phyloP scores from a whole-genome alignment of 1,140 invertebrate species.

The Zophobas atratus region DNA sequence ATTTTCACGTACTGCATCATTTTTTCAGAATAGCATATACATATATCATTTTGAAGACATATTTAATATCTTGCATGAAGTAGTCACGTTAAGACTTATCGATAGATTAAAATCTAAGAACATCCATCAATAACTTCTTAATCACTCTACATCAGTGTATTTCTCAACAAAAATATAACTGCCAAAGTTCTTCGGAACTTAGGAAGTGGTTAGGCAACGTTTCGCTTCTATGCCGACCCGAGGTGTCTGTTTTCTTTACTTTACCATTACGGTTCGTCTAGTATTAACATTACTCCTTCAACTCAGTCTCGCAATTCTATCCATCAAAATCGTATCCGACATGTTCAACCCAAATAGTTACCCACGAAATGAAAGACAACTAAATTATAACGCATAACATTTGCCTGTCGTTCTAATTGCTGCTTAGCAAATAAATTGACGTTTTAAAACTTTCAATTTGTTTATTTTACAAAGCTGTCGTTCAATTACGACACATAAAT shows the following conservation, averaged over 20 bases:
- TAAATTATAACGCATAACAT: conserved; percentile 22
- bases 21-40: too few species aligned
- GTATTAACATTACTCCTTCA: conserved; percentile 20
- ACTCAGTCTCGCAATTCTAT: conserved; percentile 13
- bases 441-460: conserved; percentile 1
- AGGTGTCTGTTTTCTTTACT: conserved; percentile 28
- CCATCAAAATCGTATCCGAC: conserved; percentile 12
- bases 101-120: too few species aligned
- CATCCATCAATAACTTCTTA: too few species aligned
- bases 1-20: too few species aligned
- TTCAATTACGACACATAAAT: neutral
- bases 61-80: too few species aligned
- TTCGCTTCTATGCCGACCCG: conserved; percentile 3
- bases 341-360: conserved; percentile 4
- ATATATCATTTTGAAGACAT: too few species aligned
- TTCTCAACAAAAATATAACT: too few species aligned
- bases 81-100: too few species aligned
- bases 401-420: conserved; percentile 5
- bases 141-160: too few species aligned
- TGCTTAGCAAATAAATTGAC: conserved; percentile 8
- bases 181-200: neutral
- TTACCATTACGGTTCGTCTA: conserved; percentile 3
- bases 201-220: conserved; percentile 18
- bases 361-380: neutral
- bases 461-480: conserved; percentile 14